A percentile compares a stretch with the other conserved stretches of the same genome.
Evolutionary conservation across 1,140 invertebrate species (phyloP).

Genomic region (Neelides sp.): DNA sequence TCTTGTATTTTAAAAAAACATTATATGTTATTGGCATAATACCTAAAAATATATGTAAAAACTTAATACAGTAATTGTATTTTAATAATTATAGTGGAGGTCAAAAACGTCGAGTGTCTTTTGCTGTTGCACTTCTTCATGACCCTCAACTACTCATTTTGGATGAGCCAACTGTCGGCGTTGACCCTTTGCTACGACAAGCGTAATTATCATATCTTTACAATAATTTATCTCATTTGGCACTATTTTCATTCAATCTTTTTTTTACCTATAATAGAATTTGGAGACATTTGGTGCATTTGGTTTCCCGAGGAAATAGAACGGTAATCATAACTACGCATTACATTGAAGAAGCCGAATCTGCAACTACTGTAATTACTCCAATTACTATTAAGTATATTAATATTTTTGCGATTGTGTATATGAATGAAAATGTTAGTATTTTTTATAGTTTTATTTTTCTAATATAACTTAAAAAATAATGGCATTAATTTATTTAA

Average conservation of each 20-base stretch:
- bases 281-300: constrained; percentile 42
- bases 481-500: constrained; percentile 33
- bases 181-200: constrained; percentile 41
- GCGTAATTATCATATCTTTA: constrained; percentile 31
- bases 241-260: neutral
- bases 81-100: constrained; percentile 36
- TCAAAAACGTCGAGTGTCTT: constrained; percentile 38
- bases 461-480: neutral
- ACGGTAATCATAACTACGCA: constrained; percentile 47
- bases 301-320: constrained; percentile 36
- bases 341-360: constrained; percentile 45
- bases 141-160: constrained; percentile 39
- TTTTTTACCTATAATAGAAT: constrained; percentile 36
- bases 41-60: neutral
- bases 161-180: constrained; percentile 44
- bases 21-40: neutral
- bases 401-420: too few species aligned
- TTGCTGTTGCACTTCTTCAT: constrained; percentile 40
- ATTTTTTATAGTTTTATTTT: too few species aligned
- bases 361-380: constrained; percentile 36
- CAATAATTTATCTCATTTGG: neutral
- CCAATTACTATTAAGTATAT: neutral
- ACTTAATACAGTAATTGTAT: neutral
- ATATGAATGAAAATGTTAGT: too few species aligned
- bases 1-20: neutral